These are phyloP conservation scores for Phyllopteryx taeniolatus DNA, from an alignment of 2,113 vertebrate species.

Conservation along the genomic window DNA sequence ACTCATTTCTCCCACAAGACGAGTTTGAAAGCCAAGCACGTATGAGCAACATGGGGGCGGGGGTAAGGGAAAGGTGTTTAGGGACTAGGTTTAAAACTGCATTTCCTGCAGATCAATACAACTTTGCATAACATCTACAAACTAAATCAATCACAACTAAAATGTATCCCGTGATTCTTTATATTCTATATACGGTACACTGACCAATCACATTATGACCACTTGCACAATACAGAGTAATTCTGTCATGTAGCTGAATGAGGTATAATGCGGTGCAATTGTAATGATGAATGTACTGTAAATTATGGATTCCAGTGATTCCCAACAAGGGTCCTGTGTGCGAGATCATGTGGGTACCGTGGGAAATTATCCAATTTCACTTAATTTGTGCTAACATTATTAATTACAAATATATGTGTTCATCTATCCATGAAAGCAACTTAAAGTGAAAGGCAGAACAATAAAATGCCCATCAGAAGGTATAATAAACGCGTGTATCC, in stretches of 20 bases:
- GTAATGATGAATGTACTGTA: background rate
- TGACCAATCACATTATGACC: background rate
- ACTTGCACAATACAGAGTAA: background rate
- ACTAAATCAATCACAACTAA: slow-evolving; percentile 1
- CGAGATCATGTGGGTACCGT: background rate
- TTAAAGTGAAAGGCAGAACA: background rate
- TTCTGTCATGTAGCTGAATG: background rate
- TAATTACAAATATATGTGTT: background rate
- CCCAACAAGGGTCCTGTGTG: background rate
- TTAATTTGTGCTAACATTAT: background rate
- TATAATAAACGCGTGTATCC: no score
- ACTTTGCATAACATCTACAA: slow-evolving; percentile 3
- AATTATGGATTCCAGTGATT: no score
- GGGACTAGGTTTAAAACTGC: slow-evolving; percentile 11
- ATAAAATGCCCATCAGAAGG: background rate
- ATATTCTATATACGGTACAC: background rate
- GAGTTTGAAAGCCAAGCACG: slow-evolving; percentile 42
- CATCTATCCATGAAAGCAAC: background rate
- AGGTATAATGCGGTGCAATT: background rate
- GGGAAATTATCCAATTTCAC: background rate
- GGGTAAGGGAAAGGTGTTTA: slow-evolving; percentile 8
- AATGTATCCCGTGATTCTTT: background rate
- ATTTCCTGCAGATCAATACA: slow-evolving; percentile 12
- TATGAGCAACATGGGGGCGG: slow-evolving; percentile 16
- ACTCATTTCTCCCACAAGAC: slow-evolving; percentile 42